These are phyloP conservation scores for Rotaria magnacalcarata DNA, from an alignment of 2,888 invertebrate genomes.

Conservation along the genomic window DNA sequence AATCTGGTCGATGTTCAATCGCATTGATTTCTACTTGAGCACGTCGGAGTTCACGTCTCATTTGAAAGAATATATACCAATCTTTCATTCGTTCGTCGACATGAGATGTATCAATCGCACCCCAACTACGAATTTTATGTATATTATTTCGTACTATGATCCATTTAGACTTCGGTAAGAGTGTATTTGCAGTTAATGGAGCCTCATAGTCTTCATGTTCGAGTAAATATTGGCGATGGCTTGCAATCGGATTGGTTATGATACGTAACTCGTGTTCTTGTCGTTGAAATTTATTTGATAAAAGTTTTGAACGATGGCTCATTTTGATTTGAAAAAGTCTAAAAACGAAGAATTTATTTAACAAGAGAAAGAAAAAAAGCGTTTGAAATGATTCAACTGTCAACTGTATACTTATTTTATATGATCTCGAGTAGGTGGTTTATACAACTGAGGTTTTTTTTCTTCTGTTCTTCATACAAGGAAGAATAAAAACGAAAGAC, in stretches of 20 bases:
- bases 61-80: constrained; percentile 20
- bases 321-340: not conserved
- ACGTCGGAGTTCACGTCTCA: constrained; percentile 18
- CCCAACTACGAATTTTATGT: constrained; percentile 32
- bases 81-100: not conserved
- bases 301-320: not conserved
- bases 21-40: not conserved
- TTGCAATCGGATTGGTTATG: not conserved
- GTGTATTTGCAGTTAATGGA: not conserved
- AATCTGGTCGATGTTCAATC: not conserved
- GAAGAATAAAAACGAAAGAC: not conserved
- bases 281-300: not conserved
- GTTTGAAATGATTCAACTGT: too few species aligned
- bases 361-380: not conserved
- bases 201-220: not conserved
- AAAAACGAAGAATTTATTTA: not conserved
- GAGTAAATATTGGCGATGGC: not conserved
- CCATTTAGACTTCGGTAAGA: not conserved
- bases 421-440: not conserved
- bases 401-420: not conserved
- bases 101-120: not conserved
- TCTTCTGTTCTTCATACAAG: not conserved
- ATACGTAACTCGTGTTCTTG: not conserved
- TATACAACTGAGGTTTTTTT: not conserved
- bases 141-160: not conserved